Conservation (phyloP, 2,113 vertebrate genomes). For the Mustela nigripes region DNA sequence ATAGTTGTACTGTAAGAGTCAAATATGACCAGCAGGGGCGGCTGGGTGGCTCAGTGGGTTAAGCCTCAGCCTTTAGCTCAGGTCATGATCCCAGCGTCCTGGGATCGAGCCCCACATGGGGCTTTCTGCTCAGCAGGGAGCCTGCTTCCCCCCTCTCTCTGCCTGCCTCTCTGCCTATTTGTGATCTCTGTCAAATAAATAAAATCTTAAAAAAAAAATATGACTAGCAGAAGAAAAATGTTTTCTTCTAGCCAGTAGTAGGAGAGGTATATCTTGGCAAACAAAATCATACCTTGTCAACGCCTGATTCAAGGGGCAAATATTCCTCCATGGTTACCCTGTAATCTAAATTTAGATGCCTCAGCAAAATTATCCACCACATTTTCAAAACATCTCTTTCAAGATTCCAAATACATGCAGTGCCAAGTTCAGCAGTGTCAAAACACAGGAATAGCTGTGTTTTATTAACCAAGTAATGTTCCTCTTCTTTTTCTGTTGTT, state of each 20-base stretch:
- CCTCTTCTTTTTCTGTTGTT: background rate
- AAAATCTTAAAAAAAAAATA: background rate
- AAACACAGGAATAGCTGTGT: background rate
- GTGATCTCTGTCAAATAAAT: no score
- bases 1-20: constrained; percentile 34
- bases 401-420: constrained; percentile 15
- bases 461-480: background rate
- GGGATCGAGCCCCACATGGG: no score
- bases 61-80: no score
- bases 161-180: no score
- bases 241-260: constrained; percentile 15
- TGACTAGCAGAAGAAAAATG: background rate
- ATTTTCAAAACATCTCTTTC: constrained; percentile 51
- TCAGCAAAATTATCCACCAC: background rate
- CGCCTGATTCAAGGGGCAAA: background rate
- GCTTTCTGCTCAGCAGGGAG: no score
- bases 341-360: constrained; percentile 48
- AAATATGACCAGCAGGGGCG: background rate
- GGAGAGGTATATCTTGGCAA: background rate
- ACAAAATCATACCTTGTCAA: constrained; percentile 11
- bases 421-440: background rate
- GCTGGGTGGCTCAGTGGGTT: no score
- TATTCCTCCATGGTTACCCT: background rate
- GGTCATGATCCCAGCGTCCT: no score
- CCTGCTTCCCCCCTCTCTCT: no score